Conservation (phyloP, 2,113 vertebrate species). For the Lepisosteus oculatus region DNA sequence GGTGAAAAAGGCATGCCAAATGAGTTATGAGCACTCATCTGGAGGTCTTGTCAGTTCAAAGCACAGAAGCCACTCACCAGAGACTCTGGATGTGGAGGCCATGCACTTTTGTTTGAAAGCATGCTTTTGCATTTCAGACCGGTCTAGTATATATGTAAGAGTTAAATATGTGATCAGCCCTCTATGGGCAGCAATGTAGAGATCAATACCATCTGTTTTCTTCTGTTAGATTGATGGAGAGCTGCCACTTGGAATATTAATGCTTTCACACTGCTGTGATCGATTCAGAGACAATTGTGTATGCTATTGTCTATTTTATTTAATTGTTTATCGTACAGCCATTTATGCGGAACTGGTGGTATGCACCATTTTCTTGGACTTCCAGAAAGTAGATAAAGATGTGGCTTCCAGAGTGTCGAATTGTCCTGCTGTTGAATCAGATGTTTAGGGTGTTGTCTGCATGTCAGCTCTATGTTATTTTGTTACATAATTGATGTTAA, state of each 20-base stretch:
- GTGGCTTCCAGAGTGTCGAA: neutral
- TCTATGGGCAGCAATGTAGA: too few relatives aligned
- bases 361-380: too few relatives aligned
- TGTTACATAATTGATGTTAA: neutral
- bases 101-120: neutral
- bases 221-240: too few relatives aligned
- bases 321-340: too few relatives aligned
- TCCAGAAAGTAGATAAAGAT: neutral
- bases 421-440: neutral
- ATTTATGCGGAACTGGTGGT: too few relatives aligned
- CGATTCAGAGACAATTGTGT: too few relatives aligned
- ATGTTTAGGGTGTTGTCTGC: neutral
- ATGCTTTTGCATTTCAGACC: neutral
- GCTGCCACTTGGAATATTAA: too few relatives aligned
- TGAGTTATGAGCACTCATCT: neutral
- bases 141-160: neutral
- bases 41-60: constrained; percentile 3
- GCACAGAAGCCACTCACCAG: neutral
- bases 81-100: neutral
- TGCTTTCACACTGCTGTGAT: too few relatives aligned
- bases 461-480: neutral
- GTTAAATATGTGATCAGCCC: too few relatives aligned
- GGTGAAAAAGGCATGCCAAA: neutral
- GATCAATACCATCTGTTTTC: too few relatives aligned
- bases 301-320: too few relatives aligned